Evolutionary conservation across 2,113 vertebrate genomes (phyloP).

Genomic region (Ploceus nigricollis): DNA sequence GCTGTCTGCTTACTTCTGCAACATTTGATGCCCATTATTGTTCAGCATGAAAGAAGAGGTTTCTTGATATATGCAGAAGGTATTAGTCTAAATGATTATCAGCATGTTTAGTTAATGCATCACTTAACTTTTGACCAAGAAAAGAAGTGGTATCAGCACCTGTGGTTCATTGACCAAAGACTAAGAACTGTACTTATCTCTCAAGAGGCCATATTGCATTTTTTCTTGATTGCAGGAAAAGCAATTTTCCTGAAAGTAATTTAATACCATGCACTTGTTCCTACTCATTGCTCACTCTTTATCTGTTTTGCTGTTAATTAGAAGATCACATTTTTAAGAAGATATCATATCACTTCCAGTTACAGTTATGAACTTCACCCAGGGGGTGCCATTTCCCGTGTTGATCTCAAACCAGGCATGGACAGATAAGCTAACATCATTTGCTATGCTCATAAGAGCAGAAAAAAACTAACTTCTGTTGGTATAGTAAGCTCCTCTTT

Average conservation of each 20-base stretch:
- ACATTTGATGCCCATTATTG: not conserved
- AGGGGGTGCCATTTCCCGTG: fast-evolving
- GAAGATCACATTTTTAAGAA: not conserved
- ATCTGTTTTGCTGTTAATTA: not conserved
- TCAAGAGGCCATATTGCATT: not conserved
- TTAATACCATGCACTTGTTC: not conserved
- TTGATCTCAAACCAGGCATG: not conserved
- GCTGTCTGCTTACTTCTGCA: not conserved
- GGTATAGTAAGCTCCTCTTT: not conserved
- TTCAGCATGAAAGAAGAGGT: not conserved
- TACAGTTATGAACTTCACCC: not conserved
- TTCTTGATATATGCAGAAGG: not conserved
- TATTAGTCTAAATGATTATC: not conserved
- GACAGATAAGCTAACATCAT: not conserved
- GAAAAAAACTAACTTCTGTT: not conserved
- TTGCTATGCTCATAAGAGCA: not conserved
- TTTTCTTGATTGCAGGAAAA: not conserved
- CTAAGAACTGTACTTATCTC: not conserved
- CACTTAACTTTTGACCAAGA: not conserved
- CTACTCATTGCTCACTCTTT: not conserved
- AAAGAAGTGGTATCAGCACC: not conserved
- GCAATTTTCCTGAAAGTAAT: not conserved
- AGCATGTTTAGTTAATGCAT: not conserved
- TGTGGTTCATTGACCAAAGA: not conserved
- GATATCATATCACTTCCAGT: not conserved